These are phyloP conservation scores for Clanis bilineata DNA, from an alignment of 2,888 invertebrate genomes.

Conservation along the genomic window DNA sequence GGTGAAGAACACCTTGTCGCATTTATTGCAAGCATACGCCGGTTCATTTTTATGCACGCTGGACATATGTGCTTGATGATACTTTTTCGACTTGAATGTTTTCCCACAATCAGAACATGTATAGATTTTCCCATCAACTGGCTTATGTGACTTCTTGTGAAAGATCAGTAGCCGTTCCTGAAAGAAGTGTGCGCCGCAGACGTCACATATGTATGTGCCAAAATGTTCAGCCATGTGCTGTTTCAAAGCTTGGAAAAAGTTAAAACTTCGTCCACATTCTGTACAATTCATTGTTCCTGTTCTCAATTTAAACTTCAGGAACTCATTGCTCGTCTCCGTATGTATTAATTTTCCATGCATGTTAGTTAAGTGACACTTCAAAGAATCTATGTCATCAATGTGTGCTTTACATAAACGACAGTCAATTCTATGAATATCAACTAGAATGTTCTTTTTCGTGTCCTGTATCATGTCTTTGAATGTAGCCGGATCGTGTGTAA, in stretches of 20 bases:
- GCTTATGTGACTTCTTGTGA: slow-evolving; percentile 39
- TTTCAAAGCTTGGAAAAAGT: slow-evolving; percentile 45
- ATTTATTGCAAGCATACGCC: slow-evolving; percentile 42
- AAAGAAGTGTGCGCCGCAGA: slow-evolving; percentile 56
- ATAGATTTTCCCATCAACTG: slow-evolving; percentile 55
- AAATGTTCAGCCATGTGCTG: slow-evolving; percentile 52
- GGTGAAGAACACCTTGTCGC: slow-evolving; percentile 38
- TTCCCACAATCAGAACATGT: slow-evolving; percentile 60
- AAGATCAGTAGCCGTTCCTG: slow-evolving; percentile 52
- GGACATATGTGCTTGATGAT: slow-evolving; percentile 37
- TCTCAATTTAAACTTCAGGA: slow-evolving; percentile 59
- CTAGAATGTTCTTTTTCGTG: slow-evolving; percentile 45
- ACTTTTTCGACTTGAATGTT: slow-evolving; percentile 43
- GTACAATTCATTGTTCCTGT: slow-evolving; percentile 43
- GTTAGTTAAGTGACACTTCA: slow-evolving; percentile 51
- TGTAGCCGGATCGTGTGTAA: slow-evolving; percentile 48
- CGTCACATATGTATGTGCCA: slow-evolving; percentile 50
- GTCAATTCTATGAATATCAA: slow-evolving; percentile 57
- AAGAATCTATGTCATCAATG: slow-evolving; percentile 47
- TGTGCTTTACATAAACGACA: slow-evolving; percentile 47
- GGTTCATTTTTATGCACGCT: slow-evolving; percentile 44
- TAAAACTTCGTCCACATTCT: slow-evolving; percentile 47
- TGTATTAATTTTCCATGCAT: slow-evolving; percentile 45
- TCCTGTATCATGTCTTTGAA: slow-evolving; percentile 43
- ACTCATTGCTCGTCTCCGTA: slow-evolving; percentile 43